phyloP scores from a whole-genome alignment of 1,140 invertebrate genomes.

The Matsumurasca onukii region DNA sequence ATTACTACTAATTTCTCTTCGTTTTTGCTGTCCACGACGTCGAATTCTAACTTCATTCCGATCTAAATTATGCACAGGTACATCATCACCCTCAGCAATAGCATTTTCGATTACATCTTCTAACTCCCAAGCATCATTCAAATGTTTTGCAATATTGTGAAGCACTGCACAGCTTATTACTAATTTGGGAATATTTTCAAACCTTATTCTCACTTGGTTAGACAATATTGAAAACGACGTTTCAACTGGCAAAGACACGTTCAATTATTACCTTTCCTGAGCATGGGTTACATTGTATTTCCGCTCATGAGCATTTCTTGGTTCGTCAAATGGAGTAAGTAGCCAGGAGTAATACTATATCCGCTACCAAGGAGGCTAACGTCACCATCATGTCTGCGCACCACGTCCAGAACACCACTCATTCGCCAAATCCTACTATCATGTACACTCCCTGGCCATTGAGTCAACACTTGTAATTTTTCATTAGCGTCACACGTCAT shows the following conservation, averaged over 20 bases:
- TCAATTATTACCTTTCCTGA: background rate
- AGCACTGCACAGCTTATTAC: background rate
- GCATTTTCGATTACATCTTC: too few relatives aligned
- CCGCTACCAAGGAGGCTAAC: background rate
- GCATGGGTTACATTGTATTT: background rate
- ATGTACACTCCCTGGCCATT: too few relatives aligned
- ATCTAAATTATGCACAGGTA: too few relatives aligned
- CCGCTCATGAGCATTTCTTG: background rate
- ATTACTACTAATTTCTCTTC: background rate
- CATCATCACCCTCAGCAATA: too few relatives aligned
- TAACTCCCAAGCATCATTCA: too few relatives aligned
- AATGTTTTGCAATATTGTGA: too few relatives aligned
- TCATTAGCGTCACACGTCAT: too few relatives aligned
- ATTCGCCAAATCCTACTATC: too few relatives aligned
- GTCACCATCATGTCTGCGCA: background rate
- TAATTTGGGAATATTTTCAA: conserved; percentile 8
- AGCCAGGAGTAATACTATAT: background rate
- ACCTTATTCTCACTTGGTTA: background rate
- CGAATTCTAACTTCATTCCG: too few relatives aligned
- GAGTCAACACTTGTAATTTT: conserved; percentile 16
- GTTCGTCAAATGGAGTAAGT: background rate
- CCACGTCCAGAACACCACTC: too few relatives aligned
- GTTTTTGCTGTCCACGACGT: background rate
- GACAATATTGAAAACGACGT: background rate
- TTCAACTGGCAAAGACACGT: conserved; percentile 13